Evolutionary conservation across 2,888 invertebrate species (phyloP), one percentile per base, ranked within the genome.

Genomic region (Agapetus fuscipes): DNA sequence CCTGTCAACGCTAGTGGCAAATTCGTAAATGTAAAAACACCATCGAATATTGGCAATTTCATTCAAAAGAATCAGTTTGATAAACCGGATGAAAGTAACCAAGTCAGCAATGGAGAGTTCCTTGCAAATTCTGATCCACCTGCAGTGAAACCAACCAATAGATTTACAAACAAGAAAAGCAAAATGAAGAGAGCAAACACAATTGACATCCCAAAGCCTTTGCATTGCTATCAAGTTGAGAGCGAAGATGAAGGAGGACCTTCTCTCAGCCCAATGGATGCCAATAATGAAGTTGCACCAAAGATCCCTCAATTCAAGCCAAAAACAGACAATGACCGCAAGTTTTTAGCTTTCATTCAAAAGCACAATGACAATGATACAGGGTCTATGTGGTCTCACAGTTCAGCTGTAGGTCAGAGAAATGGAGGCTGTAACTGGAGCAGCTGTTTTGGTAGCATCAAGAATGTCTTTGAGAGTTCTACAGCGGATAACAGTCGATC

Each of bases 121-220:
- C 20, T 6, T 4, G 4, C 9, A 9, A 20, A 20, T 9, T 20
- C 20, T 9, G 9, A 20, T 20, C 20, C 4, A 20, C 3, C 17
- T 12, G 24, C 20, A 13, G 2, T 17, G 2, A 43, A 33, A 44
- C 59, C 64, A 2, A 52, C 60, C 1, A 64, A 59, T 48, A 56
- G 72, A 42, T 78, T 74, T 50, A 66, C 66, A 34, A 74, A 68
- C 45, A 82, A 81, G 51, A 85, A 83, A 54, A 66, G 79, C 15
- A 78, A 81, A 52, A 84, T 89, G 79, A 89, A 88, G 60, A 74
- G 89, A 11, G 88, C 89, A 3, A 90, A 90, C 51, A 90, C 90
- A 2, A 86, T 89, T 46, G 88, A 89, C 55, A 87, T 89, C 56
- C 87, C 88, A 1, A 84, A 84, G 53, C 76, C 78, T 0, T 71